phyloP scores from a whole-genome alignment of 2,888 invertebrate genomes.

The Acronicta aceris region DNA sequence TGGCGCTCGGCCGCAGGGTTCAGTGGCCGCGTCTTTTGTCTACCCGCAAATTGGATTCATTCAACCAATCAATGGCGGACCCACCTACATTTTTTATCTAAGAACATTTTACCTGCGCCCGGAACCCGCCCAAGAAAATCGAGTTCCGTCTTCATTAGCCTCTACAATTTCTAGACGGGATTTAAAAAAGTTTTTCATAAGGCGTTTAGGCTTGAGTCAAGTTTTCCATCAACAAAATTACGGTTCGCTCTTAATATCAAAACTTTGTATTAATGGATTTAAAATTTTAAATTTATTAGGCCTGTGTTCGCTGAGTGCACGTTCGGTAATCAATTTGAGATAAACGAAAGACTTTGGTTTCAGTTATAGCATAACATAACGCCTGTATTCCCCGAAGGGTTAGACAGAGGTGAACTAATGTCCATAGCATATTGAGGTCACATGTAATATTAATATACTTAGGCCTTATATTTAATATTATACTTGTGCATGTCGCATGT shows the following conservation, averaged over 20 bases:
- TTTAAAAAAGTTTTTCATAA: constrained; percentile 78
- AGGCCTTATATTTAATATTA: no score
- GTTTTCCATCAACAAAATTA: constrained; percentile 87
- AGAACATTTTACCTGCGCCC: constrained; percentile 38
- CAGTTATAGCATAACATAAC: background rate
- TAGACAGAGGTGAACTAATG: no score
- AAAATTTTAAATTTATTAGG: constrained; percentile 84
- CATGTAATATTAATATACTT: no score
- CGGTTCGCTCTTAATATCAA: constrained; percentile 84
- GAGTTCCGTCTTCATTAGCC: constrained; percentile 85
- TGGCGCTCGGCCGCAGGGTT: constrained; percentile 4
- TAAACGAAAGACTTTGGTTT: constrained; percentile 55
- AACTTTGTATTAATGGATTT: constrained; percentile 86
- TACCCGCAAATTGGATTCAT: constrained; percentile 73
- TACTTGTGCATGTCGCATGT: no score
- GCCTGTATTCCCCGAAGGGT: no score
- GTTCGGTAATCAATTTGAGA: constrained; percentile 74
- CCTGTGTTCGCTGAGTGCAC: constrained; percentile 52
- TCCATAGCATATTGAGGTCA: no score
- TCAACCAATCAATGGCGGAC: constrained; percentile 71
- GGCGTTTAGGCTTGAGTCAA: constrained; percentile 80
- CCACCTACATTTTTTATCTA: constrained; percentile 42
- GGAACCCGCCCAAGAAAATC: constrained; percentile 71
- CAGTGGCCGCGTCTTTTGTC: constrained; percentile 31
- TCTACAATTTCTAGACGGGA: constrained; percentile 68